These are phyloP conservation scores for Mus caroli DNA, from an alignment of 2,797 vertebrate species.

Conservation along the genomic window DNA sequence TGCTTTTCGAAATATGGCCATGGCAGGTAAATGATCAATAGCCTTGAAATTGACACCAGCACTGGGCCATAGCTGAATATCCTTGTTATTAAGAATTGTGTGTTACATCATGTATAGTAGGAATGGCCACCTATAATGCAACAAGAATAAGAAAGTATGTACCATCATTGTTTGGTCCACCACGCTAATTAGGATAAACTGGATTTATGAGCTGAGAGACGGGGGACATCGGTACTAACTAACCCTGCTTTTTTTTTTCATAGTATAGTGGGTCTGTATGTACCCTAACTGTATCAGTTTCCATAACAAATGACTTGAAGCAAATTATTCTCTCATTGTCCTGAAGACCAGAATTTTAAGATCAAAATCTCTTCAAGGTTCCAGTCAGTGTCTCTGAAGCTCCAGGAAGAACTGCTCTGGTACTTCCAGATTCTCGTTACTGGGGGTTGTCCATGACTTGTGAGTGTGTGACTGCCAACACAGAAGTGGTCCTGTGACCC, in stretches of 20 bases:
- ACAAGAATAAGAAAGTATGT: neutral
- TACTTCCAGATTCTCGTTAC: neutral
- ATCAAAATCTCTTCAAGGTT: neutral
- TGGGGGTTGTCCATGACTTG: neutral
- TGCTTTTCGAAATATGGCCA: constrained; percentile 84
- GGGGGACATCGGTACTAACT: neutral
- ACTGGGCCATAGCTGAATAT: constrained; percentile 35
- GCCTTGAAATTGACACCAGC: constrained; percentile 60
- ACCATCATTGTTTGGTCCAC: neutral
- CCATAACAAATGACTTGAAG: neutral
- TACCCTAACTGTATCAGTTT: neutral
- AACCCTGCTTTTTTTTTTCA: neutral
- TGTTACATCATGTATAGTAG: neutral
- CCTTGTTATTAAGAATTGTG: neutral
- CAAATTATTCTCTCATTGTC: neutral
- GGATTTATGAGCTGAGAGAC: neutral
- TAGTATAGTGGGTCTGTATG: neutral
- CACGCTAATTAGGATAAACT: neutral
- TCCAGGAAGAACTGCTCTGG: neutral
- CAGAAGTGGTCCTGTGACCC: neutral
- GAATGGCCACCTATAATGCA: neutral
- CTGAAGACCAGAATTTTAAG: neutral
- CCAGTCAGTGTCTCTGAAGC: accelerated
- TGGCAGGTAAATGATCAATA: constrained; percentile 83
- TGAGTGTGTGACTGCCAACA: neutral